Evolutionary conservation across 1,140 invertebrate genomes (phyloP), one percentile per base, ranked within the genome.

Genomic region (Zaprionus gabonicus): DNA sequence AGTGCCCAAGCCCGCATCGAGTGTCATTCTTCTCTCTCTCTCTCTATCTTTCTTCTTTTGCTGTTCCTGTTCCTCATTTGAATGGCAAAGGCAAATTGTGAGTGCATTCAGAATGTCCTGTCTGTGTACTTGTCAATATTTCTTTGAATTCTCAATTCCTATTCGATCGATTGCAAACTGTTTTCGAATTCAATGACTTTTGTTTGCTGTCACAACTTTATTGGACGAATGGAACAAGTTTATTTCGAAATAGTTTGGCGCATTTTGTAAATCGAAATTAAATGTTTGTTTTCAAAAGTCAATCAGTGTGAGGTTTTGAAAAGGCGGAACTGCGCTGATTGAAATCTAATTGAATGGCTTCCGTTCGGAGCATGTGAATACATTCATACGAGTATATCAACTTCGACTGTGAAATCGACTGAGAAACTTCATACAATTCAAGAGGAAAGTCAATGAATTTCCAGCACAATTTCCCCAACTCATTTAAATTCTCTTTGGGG

Each of bases 71-170:
- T 9, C 6, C 53, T 56, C 53, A 27, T 56, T 56, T 56, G 31
- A 28, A 56, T 56, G 38, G 53, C 41, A 67, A 68, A 56, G 67
- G 69, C 55, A 70, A 81, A 60, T 73, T 83, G 67, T 51, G 78
- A 78, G 74, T 78, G 68, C 68, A 83, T 81, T 70, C 44, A 78
- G 56, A 77, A 63, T 51, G 46, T 51, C 46, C 23, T 25, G 20
- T 51, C n/a, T 46, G n/a, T 46, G 41, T 46, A 46, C 41, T 38
- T 58, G 65, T 67, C 65, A 67, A 67, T 67, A 67, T 46, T 67
- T 67, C 65, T 27, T 17, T 57, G 55, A 58, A 17, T 58, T 58
- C 58, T 41, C 23, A 55, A 49, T 67, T 67, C 55, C 23, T 27
- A 49, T 67, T 67, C 55, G 31, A 55, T 67, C 41, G 46, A 67